Base-by-base conservation (phyloP, 2,888 invertebrate species). In the Xanthia icteritia region DNA sequence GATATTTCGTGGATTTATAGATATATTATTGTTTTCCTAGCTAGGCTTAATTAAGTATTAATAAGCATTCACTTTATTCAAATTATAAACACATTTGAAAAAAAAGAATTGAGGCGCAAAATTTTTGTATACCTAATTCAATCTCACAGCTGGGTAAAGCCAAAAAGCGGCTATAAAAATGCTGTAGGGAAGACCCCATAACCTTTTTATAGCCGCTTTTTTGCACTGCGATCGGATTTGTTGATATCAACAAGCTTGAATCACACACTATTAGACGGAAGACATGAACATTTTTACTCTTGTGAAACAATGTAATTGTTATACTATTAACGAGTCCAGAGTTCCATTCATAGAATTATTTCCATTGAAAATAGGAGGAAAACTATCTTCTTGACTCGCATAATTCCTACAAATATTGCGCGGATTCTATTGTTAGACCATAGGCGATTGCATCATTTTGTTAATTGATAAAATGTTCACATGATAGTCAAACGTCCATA, bases 301-400 rank as follows among this genome's bases (percentile, higher is more conserved):
- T 78, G 5, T 77, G 60, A n/a, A 76, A 77, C 23, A 77, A 31
- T 9, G 27, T 23, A 3, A 73, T 31, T 15, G 31, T 36, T 66
- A 68, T 48, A 9, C 51, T 39, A 60, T 31, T 15, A 23, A 51
- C 27, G 2, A 69, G 13, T 17, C 31, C 20, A 20, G 69, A 61
- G 9, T 67, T 17, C 39, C 45, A 63, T 85, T 67, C 51, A 67
- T 81, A 56, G 45, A 70, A 63, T 39, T 36, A 27, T 60, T 74
- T 39, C 8, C 36, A 70, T 66, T 84, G 27, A 82, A 45, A 17
- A 31, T 4, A 39, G 0, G 48, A 85, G 86, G 64, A 75, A 76
- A 81, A 77, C 15, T 73, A 9, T 20, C 11, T 48, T 56, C 11
- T 23, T 82, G 61, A 66, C 17, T 73, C 69, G 63, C 2, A 67